Base-by-base conservation (phyloP, 2,113 vertebrate genomes). In the Sisor rabdophorus region DNA sequence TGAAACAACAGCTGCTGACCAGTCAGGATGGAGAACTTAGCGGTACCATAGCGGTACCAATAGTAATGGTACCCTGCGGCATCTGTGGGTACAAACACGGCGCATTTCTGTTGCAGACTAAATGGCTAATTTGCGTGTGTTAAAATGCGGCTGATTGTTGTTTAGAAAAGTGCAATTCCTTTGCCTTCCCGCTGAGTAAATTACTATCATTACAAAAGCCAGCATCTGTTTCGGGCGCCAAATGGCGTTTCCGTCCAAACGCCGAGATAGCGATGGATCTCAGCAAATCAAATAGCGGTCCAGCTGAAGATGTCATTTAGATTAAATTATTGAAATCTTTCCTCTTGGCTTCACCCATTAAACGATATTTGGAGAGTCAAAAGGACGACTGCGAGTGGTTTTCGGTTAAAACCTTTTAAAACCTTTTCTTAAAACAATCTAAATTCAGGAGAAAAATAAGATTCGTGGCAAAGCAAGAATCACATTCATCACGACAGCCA, bases 191-290 rank as follows among this genome's bases (percentile, higher is more conserved):
- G 22, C n/a, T 0, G 40, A 74, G 67, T 68, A 75, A 82, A 81
- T 79, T 63, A 79, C 52, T 77, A 36, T 76, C 81, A 80, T 83
- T 81, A 84, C 79, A 71, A 82, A 60, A 76, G 71, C 22, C 16
- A 77, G 72, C 78, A 81, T 77, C 80, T 71, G 68, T 73, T 82
- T 79, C 76, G 70, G 13, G 60, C 28, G 48, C 53, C 24, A 67
- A 79, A 82, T 53, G 67, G 56, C 75, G 68, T 69, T 73, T 83
- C 79, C 20, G 73, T 84, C 60, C 77, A 80, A 80, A 79, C 61
- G 64, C 59, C 32, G 28, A 60, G 76, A 47, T 47, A 67, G 8
- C 13, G 56, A 44, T 16, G 32, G 36, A 52, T 64, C 50, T 60
- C 55, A 52, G 71, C 53, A 70, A 81, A 76, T 75, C 50, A 53